Base-by-base conservation (phyloP, 2,797 vertebrate genomes). In the Cheirogaleus major region DNA sequence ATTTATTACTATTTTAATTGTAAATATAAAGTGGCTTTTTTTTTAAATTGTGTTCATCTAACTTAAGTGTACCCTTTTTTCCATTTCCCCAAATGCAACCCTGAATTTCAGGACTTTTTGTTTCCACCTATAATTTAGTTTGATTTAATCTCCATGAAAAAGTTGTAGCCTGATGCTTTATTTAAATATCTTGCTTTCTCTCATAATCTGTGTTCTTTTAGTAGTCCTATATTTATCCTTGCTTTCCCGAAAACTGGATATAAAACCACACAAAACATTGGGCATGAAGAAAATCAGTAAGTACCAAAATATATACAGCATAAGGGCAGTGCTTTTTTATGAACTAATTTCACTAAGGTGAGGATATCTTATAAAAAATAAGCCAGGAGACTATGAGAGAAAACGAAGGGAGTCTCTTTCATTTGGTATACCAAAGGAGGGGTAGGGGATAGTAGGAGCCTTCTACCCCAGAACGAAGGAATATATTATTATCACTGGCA, bases 131-230 rank as follows among this genome's bases (percentile, higher is more conserved):
- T 89, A 89, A 70, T 38, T 96, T 86, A 91, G 14, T 83, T 93
- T 82, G 63, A 86, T 85, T 94, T 52, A 79, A 94, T 90, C 67
- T 91, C 20, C 52, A 38, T 89, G 59, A 48, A 92, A 65, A 85
- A 91, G 38, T 67, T 59, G 32, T 35, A 83, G 57, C 13, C 35
- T 89, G 32, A 57, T 57, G 45, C 76, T 94, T 96, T 80, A 65
- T 86, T 84, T 95, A 87, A 88, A 67, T 93, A 50, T 63, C 41
- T 59, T 72, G 75, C 52, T 95, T 93, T 95, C n/a, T 90, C n/a
- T 89, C 85, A 52, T 57, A 57, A 43, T 92, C 61, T 76, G 5
- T 85, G 32, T 89, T 85, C 55, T 41, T 96, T 87, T 38, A 73
- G 22, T 85, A 82, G 70, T 80, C 23, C 61, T 75, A 0, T 93